A percentile compares a stretch with the other conserved stretches of the same genome.
Evolutionary conservation across 2,797 vertebrate species (phyloP).

Genomic region (Staurois parvus): DNA sequence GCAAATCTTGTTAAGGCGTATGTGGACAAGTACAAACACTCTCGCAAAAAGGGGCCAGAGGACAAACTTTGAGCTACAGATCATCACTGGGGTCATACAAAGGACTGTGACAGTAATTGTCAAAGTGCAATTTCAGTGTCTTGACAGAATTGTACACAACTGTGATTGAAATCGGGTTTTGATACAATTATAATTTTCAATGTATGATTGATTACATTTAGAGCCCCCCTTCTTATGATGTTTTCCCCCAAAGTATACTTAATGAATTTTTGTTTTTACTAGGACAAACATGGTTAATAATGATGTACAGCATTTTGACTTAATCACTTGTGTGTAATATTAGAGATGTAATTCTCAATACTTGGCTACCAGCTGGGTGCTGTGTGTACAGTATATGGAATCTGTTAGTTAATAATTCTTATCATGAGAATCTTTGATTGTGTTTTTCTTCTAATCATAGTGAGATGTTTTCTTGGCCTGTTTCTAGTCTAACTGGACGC

Average conservation of each 20-base stretch:
- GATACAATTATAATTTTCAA: constrained; percentile 90
- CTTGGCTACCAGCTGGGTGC: constrained; percentile 73
- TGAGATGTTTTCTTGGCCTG: constrained; percentile 78
- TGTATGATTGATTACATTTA: constrained; percentile 88
- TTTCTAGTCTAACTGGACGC: constrained; percentile 73
- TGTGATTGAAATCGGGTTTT: constrained; percentile 85
- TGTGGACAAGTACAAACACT: constrained; percentile 96
- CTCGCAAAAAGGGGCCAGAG: constrained; percentile 79
- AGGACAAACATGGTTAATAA: constrained; percentile 71
- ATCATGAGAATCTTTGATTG: constrained; percentile 69
- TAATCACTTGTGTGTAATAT: constrained; percentile 70
- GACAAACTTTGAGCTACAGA: constrained; percentile 78
- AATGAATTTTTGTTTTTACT: constrained; percentile 70
- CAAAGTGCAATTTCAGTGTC: constrained; percentile 91
- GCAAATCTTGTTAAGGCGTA: constrained; percentile 96
- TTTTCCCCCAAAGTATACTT: constrained; percentile 81
- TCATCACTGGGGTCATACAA: constrained; percentile 72
- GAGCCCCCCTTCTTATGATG: constrained; percentile 86
- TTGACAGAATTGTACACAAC: constrained; percentile 76
- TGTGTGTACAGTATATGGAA: constrained; percentile 75
- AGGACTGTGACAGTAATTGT: constrained; percentile 64
- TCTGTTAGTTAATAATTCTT: constrained; percentile 69
- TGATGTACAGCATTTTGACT: constrained; percentile 77
- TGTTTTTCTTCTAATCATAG: constrained; percentile 75
- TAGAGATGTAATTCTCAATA: constrained; percentile 70